A percentile compares a stretch with the other conserved stretches of the same genome.
Conservation (phyloP, 2,888 invertebrate genomes). For the Sarcophaga subvicina region DNA sequence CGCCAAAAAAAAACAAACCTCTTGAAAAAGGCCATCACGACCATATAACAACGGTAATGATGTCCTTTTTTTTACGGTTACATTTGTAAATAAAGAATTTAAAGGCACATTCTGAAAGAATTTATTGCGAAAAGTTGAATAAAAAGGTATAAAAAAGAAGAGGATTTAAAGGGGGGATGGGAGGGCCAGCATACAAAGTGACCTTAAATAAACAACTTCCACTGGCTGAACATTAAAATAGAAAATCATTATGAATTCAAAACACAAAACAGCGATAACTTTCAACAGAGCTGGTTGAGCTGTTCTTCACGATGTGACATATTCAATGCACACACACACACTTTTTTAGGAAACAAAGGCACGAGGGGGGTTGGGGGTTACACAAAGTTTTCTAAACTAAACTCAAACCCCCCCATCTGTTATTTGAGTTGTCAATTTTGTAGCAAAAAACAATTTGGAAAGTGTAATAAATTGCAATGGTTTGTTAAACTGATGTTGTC, state of each 20-base stretch:
- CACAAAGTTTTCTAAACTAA: conserved; percentile 29
- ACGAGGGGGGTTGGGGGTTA: neutral
- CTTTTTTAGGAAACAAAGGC: neutral
- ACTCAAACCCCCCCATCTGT: neutral
- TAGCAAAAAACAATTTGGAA: conserved; percentile 16
- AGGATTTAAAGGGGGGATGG: neutral
- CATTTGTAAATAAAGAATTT: conserved; percentile 32
- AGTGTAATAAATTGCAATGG: conserved; percentile 69
- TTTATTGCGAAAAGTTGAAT: conserved; percentile 47
- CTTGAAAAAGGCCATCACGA: conserved; percentile 24
- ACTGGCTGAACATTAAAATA: conserved; percentile 55
- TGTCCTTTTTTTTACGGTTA: conserved; percentile 63
- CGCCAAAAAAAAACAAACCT: conserved; percentile 16
- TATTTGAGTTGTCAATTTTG: neutral
- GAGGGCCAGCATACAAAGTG: conserved; percentile 18
- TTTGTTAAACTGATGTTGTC: conserved; percentile 69
- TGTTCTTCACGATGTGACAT: conserved; percentile 53
- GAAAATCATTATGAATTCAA: conserved; percentile 67
- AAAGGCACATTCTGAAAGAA: conserved; percentile 24
- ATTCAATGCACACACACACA: conserved; percentile 47
- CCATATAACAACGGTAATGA: conserved; percentile 67
- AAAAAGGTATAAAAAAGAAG: neutral
- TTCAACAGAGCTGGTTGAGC: conserved; percentile 42
- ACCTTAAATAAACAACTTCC: conserved; percentile 54
- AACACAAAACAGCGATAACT: conserved; percentile 64